These are phyloP conservation scores for Chlorocebus sabaeus DNA, from an alignment of 2,113 vertebrate genomes.

Conservation along the genomic window DNA sequence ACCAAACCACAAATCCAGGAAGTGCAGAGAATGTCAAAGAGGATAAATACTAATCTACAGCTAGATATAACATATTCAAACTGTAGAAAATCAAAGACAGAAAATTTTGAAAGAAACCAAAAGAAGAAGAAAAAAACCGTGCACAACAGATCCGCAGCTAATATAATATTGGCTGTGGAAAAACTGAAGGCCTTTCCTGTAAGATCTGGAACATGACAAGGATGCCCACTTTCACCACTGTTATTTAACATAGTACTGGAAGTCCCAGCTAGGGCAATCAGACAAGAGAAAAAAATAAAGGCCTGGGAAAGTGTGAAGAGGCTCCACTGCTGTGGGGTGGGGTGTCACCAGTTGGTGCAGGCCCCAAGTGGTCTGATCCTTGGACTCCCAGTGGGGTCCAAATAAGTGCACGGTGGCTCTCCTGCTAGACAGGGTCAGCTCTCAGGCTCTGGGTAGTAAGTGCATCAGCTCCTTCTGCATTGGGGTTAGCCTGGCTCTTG, in stretches of 20 bases:
- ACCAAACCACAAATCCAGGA: not conserved
- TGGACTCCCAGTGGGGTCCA: not conserved
- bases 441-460: not conserved
- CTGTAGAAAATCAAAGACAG: not conserved
- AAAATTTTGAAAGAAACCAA: not conserved
- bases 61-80: not conserved
- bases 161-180: too few species aligned
- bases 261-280: too few species aligned
- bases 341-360: not conserved
- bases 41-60: not conserved
- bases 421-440: not conserved
- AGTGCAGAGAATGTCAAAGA: not conserved
- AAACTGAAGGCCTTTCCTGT: too few species aligned
- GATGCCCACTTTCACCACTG: too few species aligned
- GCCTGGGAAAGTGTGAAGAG: not conserved
- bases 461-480: not conserved
- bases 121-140: too few species aligned
- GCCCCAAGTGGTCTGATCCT: not conserved
- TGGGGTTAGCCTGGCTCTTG: not conserved
- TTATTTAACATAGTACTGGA: too few species aligned
- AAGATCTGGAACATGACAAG: too few species aligned
- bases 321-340: not conserved
- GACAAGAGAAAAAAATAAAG: too few species aligned
- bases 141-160: too few species aligned
- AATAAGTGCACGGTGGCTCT: not conserved